Percentiles rank a stretch among this genome's conserved stretches.
Evolutionary conservation across 2,797 vertebrate species (phyloP).

Genomic region (Hafferia zeledoni): DNA sequence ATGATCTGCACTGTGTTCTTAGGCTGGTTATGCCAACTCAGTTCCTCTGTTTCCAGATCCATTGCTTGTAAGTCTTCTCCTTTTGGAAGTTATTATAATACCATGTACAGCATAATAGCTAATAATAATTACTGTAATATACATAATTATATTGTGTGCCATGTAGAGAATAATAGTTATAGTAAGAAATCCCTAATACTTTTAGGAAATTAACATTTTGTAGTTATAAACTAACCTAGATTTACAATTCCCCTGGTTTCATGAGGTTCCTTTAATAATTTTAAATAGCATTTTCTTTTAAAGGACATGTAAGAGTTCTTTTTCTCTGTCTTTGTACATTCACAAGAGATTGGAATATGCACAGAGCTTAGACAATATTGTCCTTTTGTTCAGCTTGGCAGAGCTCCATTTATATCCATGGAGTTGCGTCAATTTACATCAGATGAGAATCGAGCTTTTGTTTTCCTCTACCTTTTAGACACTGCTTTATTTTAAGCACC

Average conservation of each 20-base stretch:
- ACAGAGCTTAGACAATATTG: not conserved
- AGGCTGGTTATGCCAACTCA: not conserved
- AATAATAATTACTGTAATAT: constrained; percentile 63
- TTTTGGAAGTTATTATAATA: constrained; percentile 21
- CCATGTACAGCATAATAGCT: constrained; percentile 22
- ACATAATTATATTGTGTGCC: constrained; percentile 33
- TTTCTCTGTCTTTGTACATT: not conserved
- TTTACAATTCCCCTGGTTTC: constrained; percentile 26
- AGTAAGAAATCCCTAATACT: constrained; percentile 25
- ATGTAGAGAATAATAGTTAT: not conserved
- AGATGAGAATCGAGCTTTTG: constrained; percentile 34
- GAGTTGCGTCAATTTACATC: not conserved
- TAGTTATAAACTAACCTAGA: constrained; percentile 30
- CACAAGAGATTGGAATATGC: not conserved
- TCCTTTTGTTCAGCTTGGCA: constrained; percentile 20
- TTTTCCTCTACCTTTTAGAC: constrained; percentile 17
- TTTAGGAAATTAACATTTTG: constrained; percentile 41
- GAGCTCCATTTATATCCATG: constrained; percentile 32
- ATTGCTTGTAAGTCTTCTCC: not conserved
- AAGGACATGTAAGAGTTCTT: not conserved
- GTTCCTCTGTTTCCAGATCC: constrained; percentile 18
- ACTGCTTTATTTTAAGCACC: constrained; percentile 36
- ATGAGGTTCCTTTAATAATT: constrained; percentile 20
- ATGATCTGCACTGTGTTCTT: not conserved
- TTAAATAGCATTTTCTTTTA: constrained; percentile 18